Evolutionary conservation across 2,888 invertebrate genomes (phyloP).

Genomic region (Diplolepis rosae): DNA sequence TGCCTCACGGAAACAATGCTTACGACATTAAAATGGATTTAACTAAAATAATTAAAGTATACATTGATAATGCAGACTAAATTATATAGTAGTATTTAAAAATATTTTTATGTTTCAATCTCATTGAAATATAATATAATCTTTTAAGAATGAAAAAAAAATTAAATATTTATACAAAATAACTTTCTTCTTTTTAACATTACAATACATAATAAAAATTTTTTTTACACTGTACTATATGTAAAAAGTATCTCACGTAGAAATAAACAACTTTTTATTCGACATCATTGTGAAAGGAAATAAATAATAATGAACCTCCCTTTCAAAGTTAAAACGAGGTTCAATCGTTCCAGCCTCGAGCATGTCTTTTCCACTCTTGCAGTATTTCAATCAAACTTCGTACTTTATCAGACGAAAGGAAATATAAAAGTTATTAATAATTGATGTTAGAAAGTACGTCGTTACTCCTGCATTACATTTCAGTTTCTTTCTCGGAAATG

Average conservation of each 20-base stretch:
- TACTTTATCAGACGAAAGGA: conserved; percentile 13
- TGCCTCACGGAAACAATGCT: too few relatives aligned
- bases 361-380: conserved; percentile 16
- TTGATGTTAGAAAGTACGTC: conserved; percentile 22
- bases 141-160: too few relatives aligned
- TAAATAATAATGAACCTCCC: conserved; percentile 19
- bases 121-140: too few relatives aligned
- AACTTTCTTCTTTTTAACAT: too few relatives aligned
- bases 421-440: conserved; percentile 29
- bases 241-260: background rate
- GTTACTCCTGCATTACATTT: background rate
- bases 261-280: background rate
- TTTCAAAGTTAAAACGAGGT: conserved; percentile 2
- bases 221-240: background rate
- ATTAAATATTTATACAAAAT: too few relatives aligned
- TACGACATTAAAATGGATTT: too few relatives aligned
- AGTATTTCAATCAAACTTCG: conserved; percentile 12
- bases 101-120: too few relatives aligned
- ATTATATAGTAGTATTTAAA: too few relatives aligned
- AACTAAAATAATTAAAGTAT: too few relatives aligned
- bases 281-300: conserved; percentile 10
- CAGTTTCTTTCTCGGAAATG: background rate
- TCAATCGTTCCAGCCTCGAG: background rate
- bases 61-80: too few relatives aligned
- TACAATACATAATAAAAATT: too few relatives aligned